phyloP scores from a whole-genome alignment of 2,888 invertebrate species.

The Graphium colonna region DNA sequence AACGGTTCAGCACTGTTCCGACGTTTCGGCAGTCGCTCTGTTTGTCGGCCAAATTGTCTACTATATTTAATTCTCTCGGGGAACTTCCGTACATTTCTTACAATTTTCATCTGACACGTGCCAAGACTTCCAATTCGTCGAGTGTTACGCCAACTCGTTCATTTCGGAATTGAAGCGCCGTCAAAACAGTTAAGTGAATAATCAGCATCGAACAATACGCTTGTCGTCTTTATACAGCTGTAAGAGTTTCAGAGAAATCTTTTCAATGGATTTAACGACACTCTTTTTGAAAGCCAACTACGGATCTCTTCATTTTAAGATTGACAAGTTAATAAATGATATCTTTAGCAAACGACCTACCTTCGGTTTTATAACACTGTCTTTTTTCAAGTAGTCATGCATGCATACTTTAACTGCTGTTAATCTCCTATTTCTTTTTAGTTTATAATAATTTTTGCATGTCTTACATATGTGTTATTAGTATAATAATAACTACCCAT shows the following conservation, averaged over 20 bases:
- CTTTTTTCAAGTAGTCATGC: too few relatives aligned
- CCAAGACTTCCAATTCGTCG: slow-evolving; percentile 2
- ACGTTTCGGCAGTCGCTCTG: slow-evolving; percentile 2
- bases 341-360: too few relatives aligned
- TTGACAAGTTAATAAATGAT: too few relatives aligned
- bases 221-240: neutral
- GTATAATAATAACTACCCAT: too few relatives aligned
- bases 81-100: slow-evolving; percentile 12
- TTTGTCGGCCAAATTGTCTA: slow-evolving; percentile 15
- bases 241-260: neutral
- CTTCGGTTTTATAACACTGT: too few relatives aligned
- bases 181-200: neutral
- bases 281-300: too few relatives aligned
- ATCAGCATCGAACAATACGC: neutral
- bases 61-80: slow-evolving; percentile 13
- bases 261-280: too few relatives aligned
- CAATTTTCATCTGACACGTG: slow-evolving; percentile 16
- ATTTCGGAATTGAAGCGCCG: neutral
- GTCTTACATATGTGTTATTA: too few relatives aligned
- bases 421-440: too few relatives aligned
- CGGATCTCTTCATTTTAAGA: too few relatives aligned
- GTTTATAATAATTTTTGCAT: too few relatives aligned
- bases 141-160: neutral
- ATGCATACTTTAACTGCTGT: too few relatives aligned
- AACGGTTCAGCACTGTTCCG: slow-evolving; percentile 30